Base-by-base conservation (phyloP, 2,888 invertebrate genomes). In the Stenoptilia bipunctidactyla region DNA sequence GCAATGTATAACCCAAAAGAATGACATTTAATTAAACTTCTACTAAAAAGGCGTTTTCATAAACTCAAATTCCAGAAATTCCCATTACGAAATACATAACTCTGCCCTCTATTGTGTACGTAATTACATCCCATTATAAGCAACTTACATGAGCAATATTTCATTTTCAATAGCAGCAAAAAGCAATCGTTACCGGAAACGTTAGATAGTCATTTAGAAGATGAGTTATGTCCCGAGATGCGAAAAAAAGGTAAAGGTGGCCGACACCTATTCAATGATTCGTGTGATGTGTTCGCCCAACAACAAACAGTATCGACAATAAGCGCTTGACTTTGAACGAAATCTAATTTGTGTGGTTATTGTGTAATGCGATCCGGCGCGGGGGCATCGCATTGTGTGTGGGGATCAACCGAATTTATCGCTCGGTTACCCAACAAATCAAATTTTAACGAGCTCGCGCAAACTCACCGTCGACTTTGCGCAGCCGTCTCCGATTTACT, bases 261-360 rank as follows among this genome's bases (percentile, higher is more conserved):
- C 72, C 77, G 80, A 64, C 71, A 61, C 53, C 59, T 61, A 73
- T 76, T 72, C 70, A 76, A 65, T 67, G 66, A 65, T 52, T 66
- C 71, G 73, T 67, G 56, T 70, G 68, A 80, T 76, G 61, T 66
- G 67, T 71, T 70, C 71, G 61, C 56, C 61, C 59, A 60, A 70
- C 71, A 74, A 76, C 77, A 77, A 80, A 76, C 70, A 73, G 55
- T 63, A 54, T 66, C 65, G 65, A 79, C 79, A 77, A 76, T 74
- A 63, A 75, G 67, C 68, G 77, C 70, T 79, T 80, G 80, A 83
- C 83, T 83, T 76, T 74, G 67, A 73, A 69, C 72, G 71, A 76
- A 82, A 83, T 83, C 80, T 82, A 82, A 83, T 82, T 82, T 82
- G 76, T 75, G 69, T 61, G 69, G 75, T 80, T 77, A 80, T 82